Base-by-base conservation (phyloP, 1,140 invertebrate species). In the Lanistes nyassanus region DNA sequence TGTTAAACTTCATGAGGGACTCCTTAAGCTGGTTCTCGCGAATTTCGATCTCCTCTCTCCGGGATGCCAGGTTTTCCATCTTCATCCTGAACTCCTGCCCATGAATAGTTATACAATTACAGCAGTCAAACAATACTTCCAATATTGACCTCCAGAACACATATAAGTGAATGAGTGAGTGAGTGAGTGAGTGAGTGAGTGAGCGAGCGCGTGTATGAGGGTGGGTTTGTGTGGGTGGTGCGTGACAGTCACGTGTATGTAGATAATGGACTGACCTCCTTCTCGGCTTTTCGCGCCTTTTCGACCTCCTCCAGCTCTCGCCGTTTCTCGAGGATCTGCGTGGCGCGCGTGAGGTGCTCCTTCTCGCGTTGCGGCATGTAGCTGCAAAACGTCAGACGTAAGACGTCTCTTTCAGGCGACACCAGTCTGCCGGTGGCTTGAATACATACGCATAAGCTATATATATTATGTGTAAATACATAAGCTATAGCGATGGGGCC, bases 331-430 rank as follows among this genome's bases (percentile, higher is more conserved):
- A 72, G 55, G 55, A 72, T 72, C 70, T 72, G 70, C 3, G 70
- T 72, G 36, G 70, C 36, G 21, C 55, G 53, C 0, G 70, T 72
- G 21, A 72, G 23, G 56, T 72, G 70, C 70, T 72, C 70, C 70
- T 72, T 72, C 70, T 72, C 70, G 11, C 55, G 34, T 29, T 72
- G 70, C n/a, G 70, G 70, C 70, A 72, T 72, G 37, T 72, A 72
- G 55, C 70, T 72, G 56, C 19, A 29, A 21, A n/a, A 16, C 26
- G 42, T 47, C 39, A 42, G 6, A 42, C n/a, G n/a, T n/a, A n/a
- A n/a, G n/a, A n/a, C n/a, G n/a, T n/a, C n/a, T n/a, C n/a, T n/a
- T n/a, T n/a, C n/a, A n/a, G n/a, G n/a, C n/a, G n/a, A n/a, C n/a
- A n/a, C n/a, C n/a, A n/a, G n/a, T n/a, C n/a, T n/a, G n/a, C n/a